These are phyloP conservation scores for Lacerta agilis DNA, from an alignment of 2,797 vertebrate species.

Conservation along the genomic window DNA sequence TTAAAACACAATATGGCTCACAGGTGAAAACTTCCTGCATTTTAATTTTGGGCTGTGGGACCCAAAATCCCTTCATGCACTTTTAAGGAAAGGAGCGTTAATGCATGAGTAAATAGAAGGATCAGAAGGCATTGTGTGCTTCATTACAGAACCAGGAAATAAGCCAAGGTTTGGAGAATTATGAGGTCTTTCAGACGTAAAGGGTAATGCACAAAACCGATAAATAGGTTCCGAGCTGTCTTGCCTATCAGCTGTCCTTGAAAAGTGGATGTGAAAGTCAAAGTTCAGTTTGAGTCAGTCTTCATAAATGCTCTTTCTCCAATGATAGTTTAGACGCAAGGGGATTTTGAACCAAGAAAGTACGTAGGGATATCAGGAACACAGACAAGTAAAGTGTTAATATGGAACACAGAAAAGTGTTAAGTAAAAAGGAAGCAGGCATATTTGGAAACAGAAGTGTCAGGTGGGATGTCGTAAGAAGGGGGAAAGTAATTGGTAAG, in stretches of 20 bases:
- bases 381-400: not conserved
- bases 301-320: not conserved
- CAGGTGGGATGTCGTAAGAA: not conserved
- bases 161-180: not conserved
- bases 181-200: not conserved
- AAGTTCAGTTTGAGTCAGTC: not conserved
- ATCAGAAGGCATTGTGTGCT: not conserved
- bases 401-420: not conserved
- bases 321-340: not conserved
- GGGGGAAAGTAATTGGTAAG: not conserved
- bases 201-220: not conserved
- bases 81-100: too few species aligned
- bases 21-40: too few species aligned
- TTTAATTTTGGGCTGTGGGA: too few species aligned
- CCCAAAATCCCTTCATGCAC: too few species aligned
- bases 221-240: not conserved
- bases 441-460: not conserved
- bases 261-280: not conserved
- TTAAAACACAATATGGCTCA: too few species aligned
- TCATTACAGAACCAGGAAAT: not conserved
- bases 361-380: not conserved
- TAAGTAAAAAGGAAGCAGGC: not conserved
- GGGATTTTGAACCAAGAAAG: conserved; percentile 2
- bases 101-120: not conserved
- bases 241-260: not conserved